Conservation (phyloP, 1,140 invertebrate genomes). For the Sinonovacula constricta region DNA sequence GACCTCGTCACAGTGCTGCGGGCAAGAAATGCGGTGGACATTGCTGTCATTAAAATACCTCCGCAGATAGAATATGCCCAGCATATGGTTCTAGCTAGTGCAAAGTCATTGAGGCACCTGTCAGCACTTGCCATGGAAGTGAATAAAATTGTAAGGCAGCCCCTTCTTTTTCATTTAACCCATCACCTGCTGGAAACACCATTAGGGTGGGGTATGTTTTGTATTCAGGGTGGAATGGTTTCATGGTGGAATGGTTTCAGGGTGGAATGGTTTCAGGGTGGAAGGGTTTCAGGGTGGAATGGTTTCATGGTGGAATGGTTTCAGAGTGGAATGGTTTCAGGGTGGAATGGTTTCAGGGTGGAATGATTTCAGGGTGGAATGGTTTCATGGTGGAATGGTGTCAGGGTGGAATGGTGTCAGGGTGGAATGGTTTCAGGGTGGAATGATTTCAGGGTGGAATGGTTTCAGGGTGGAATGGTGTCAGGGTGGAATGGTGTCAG, state of each 20-base stretch:
- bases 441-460: no score
- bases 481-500: no score
- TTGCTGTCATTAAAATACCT: conserved; percentile 90
- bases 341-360: no score
- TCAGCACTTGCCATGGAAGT: conserved; percentile 87
- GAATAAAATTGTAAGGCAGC: conserved; percentile 82
- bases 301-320: no score
- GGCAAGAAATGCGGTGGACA: conserved; percentile 87
- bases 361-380: no score
- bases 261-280: not conserved
- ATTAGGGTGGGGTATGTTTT: not conserved
- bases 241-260: not conserved
- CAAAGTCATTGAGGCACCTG: conserved; percentile 87
- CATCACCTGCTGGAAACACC: not conserved
- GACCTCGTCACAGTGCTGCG: conserved; percentile 88
- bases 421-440: no score
- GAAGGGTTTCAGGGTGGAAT: no score
- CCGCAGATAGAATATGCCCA: conserved; percentile 88
- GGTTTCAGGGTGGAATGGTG: no score
- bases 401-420: no score
- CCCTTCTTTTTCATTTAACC: not conserved
- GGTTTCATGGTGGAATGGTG: no score
- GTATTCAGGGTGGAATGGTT: not conserved
- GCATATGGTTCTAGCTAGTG: conserved; percentile 89
- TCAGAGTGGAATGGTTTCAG: no score